These are phyloP conservation scores for rabbit (Oryctolagus cuniculus) DNA, from an alignment of 2,113 vertebrate genomes.

Conservation along the genomic window mOryCun1.1 NC_091449.1:31247501-31248000, in stretches of 20 bases:
- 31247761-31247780: background rate
- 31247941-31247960: background rate
- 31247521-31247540: background rate
- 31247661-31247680: background rate
- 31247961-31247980: background rate
- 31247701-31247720: background rate
- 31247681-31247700: background rate
- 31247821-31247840: background rate
- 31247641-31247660: background rate
- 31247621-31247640: background rate
- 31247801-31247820: background rate
- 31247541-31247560: background rate
- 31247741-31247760: background rate
- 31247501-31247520: background rate
- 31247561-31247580: background rate
- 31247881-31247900: constrained; percentile 23
- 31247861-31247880: constrained; percentile 25
- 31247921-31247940: background rate
- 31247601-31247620: background rate
- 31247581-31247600: background rate
- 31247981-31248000: background rate
- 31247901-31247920: background rate
- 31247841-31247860: constrained; percentile 7
- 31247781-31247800: constrained; percentile 12
- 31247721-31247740: background rate